phyloP scores from a whole-genome alignment of 2,888 invertebrate species.

The Metalampra italica region DNA sequence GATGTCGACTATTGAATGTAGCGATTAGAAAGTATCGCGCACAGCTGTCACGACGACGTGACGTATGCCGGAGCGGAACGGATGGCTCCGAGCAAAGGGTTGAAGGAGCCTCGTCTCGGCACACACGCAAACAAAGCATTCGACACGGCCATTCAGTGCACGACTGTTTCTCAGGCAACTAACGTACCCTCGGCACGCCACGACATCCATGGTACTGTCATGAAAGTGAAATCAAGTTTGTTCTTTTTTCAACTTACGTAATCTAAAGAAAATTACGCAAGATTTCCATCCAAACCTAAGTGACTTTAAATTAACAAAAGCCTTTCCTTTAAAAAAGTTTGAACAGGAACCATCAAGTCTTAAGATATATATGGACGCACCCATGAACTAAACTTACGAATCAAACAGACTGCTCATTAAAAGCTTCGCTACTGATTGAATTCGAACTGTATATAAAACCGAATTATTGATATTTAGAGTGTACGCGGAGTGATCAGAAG shows the following conservation, averaged over 20 bases:
- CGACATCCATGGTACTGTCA: constrained; percentile 17
- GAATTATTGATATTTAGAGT: constrained; percentile 16
- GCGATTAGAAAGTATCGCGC: constrained; percentile 71
- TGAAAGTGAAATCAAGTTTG: constrained; percentile 16
- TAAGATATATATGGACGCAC: too few species aligned
- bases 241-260: too few species aligned
- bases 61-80: constrained; percentile 72
- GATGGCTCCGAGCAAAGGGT: constrained; percentile 66
- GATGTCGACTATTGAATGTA: constrained; percentile 55
- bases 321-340: too few species aligned
- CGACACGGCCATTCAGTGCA: constrained; percentile 53
- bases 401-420: neutral
- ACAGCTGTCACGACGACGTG: constrained; percentile 74
- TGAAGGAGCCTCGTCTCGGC: constrained; percentile 54
- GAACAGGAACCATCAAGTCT: too few species aligned
- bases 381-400: too few species aligned
- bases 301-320: too few species aligned
- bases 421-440: neutral
- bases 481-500: constrained; percentile 33
- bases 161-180: constrained; percentile 46
- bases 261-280: too few species aligned
- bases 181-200: constrained; percentile 23
- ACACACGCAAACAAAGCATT: constrained; percentile 69
- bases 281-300: too few species aligned
- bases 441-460: neutral